These are phyloP conservation scores for Drosophila robusta DNA, from an alignment of 2,888 invertebrate genomes.

Conservation along the genomic window DNA sequence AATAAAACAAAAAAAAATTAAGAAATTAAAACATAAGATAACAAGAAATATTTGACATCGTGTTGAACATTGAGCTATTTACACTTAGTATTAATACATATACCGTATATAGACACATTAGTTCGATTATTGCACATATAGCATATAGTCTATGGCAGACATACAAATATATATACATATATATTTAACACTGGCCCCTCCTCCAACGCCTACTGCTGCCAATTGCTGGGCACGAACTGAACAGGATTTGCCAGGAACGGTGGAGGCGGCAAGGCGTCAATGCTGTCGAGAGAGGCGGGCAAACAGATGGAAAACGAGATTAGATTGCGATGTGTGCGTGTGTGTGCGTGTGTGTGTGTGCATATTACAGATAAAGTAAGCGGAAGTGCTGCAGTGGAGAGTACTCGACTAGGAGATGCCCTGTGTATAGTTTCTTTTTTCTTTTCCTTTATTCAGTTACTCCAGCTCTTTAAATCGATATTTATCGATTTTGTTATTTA, in stretches of 20 bases:
- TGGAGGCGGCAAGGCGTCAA: conserved; percentile 68
- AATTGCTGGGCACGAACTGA: conserved; percentile 76
- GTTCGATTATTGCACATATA: conserved; percentile 14
- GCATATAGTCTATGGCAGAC: not conserved
- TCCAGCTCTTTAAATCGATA: not conserved
- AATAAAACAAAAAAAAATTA: conserved; percentile 25
- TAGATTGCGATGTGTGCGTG: too few relatives aligned
- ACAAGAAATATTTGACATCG: conserved; percentile 7
- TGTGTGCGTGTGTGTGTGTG: too few relatives aligned
- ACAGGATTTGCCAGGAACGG: conserved; percentile 70
- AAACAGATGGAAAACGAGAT: not conserved
- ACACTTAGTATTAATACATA: conserved; percentile 42
- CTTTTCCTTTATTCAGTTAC: too few relatives aligned
- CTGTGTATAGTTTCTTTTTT: too few relatives aligned
- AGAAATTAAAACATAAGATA: conserved; percentile 11
- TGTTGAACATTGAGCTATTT: conserved; percentile 52
- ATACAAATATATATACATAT: not conserved
- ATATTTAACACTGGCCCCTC: not conserved
- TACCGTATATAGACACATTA: conserved; percentile 21
- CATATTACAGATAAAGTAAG: too few relatives aligned
- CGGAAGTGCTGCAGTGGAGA: too few relatives aligned
- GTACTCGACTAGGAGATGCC: too few relatives aligned
- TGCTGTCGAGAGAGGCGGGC: conserved; percentile 20
- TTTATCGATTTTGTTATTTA: not conserved
- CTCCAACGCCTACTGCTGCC: conserved; percentile 49